These are phyloP conservation scores for Bembecia ichneumoniformis DNA, from an alignment of 2,888 invertebrate genomes.

Conservation along the genomic window DNA sequence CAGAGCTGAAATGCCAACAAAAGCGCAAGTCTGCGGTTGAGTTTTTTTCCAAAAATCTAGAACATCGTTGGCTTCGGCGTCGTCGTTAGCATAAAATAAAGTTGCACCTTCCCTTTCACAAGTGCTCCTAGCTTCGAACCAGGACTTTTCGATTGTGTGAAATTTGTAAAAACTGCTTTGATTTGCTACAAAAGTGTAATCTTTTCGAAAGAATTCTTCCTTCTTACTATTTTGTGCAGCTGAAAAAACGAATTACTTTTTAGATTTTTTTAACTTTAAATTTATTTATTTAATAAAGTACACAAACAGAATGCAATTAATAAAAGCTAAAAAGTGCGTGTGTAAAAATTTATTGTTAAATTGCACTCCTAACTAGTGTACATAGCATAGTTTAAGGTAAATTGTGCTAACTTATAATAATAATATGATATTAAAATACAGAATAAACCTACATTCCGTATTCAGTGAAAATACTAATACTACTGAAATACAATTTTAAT, in stretches of 20 bases:
- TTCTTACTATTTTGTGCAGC: constrained; percentile 32
- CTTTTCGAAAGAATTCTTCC: constrained; percentile 40
- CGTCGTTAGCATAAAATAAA: constrained; percentile 39
- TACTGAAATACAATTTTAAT: too few species aligned
- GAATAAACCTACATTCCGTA: too few species aligned
- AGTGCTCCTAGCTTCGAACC: constrained; percentile 34
- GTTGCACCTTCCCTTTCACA: constrained; percentile 40
- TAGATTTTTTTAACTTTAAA: background rate
- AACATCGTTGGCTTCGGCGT: constrained; percentile 28
- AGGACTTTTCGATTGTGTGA: constrained; percentile 33
- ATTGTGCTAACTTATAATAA: too few species aligned
- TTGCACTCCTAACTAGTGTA: too few species aligned
- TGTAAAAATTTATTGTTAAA: too few species aligned
- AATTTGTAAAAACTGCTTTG: constrained; percentile 45
- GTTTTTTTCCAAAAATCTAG: constrained; percentile 24
- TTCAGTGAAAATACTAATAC: too few species aligned
- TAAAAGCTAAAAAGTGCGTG: too few species aligned
- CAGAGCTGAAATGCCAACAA: constrained; percentile 34
- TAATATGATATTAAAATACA: too few species aligned
- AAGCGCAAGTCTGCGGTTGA: constrained; percentile 21
- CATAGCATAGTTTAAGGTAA: too few species aligned
- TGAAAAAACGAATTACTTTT: constrained; percentile 14
- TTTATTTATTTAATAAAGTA: too few species aligned
- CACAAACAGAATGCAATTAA: too few species aligned
- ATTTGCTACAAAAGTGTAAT: constrained; percentile 35